Evolutionary conservation across 2,113 vertebrate species (phyloP).

Genomic region (Trematomus loennbergii): DNA sequence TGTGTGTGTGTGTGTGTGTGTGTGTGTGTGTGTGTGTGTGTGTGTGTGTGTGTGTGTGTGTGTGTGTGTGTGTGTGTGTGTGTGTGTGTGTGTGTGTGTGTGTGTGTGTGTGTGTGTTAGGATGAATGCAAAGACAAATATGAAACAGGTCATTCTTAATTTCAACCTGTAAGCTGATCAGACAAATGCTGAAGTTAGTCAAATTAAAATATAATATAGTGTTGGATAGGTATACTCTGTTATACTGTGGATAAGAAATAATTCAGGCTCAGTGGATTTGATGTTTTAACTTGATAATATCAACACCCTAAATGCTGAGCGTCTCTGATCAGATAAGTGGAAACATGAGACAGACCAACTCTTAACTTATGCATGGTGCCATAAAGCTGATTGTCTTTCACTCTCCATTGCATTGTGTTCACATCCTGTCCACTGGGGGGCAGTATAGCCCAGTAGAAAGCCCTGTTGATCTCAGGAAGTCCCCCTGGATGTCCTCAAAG

Average conservation of each 20-base stretch:
- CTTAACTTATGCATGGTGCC: background rate
- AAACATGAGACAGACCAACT: background rate
- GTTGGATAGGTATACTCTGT: background rate
- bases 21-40: too few relatives aligned
- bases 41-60: too few relatives aligned
- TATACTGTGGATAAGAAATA: background rate
- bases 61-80: too few relatives aligned
- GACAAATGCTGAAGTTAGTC: background rate
- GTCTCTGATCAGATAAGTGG: background rate
- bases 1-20: too few relatives aligned
- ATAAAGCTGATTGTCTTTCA: background rate
- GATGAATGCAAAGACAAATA: too few relatives aligned
- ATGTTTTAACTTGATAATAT: background rate
- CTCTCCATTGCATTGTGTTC: background rate
- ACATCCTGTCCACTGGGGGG: slow-evolving; percentile 75
- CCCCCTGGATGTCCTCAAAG: slow-evolving; percentile 42
- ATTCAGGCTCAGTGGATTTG: background rate
- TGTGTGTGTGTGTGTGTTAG: too few relatives aligned
- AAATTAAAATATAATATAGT: background rate
- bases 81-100: too few relatives aligned
- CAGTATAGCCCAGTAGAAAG: slow-evolving; percentile 75
- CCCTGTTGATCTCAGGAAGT: slow-evolving; percentile 13
- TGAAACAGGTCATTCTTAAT: background rate
- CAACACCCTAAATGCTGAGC: background rate
- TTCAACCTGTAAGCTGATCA: slow-evolving; percentile 11